Base-by-base conservation (phyloP, 2,888 invertebrate species). In the Dasypolia templi region DNA sequence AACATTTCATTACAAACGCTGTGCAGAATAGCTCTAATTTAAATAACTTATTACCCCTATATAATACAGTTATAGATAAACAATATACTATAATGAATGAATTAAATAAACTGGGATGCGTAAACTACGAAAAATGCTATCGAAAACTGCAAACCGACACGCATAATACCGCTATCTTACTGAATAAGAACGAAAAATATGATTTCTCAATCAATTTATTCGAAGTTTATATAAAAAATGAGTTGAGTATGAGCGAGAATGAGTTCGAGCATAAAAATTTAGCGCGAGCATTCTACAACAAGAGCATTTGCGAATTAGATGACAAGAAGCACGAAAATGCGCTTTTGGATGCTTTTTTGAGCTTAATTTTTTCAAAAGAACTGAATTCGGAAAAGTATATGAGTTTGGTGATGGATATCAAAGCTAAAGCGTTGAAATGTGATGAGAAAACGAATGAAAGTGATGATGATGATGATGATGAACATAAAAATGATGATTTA, bases 281-380 rank as follows among this genome's bases (percentile, higher is more conserved):
- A 0, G 90, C 93, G 7, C 81, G 95, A 76, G 95, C 94, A 0
- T 83, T 95, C 2, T 96, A 94, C 39, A 96, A 96, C 49, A 95
- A 94, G 53, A 92, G 95, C 72, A 96, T 96, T 62, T 95, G 96
- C 64, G 93, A 95, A 61, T 71, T 95, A 12, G 95, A 95, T 49
- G 87, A 51, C 0, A 91, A 91, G n/a, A 65, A 91, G 26, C 93
- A 91, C 22, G 91, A 92, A 29, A 83, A 88, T n/a, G 93, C 95
- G 0, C 77, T 96, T 0, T 67, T 87, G 0, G 92, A 94, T 79
- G 95, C 94, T 0, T 95, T 86, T 87, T 77, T 96, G 56, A 95
- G 95, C 75, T 74, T 94, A 2, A 80, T 93, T 0, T 94, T 94
- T 59, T 87, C 94, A 0, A 82, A 93, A 2, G 91, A 91, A 1